Evolutionary conservation across 2,113 vertebrate species (phyloP), one percentile per base, ranked within the genome.

Genomic region (Centropus unirufus): DNA sequence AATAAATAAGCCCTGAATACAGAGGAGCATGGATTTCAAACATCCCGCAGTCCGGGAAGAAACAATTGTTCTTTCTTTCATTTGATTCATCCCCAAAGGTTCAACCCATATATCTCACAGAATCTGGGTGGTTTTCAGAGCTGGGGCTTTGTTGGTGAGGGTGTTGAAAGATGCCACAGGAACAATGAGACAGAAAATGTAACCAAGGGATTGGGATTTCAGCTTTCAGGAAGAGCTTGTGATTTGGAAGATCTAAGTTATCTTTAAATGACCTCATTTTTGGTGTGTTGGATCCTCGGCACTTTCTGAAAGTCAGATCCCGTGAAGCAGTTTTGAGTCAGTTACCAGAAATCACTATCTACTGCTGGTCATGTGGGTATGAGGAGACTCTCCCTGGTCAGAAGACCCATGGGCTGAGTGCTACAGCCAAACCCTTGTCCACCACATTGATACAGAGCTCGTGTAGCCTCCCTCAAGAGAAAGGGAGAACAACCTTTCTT

Each of bases 1-100:
- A 90, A 93, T 83, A 95, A 93, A 95, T 94, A 83, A 36, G 34
- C 64, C 34, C 26, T 94, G 93, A 94, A 68, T 95, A 77, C 80
- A 90, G 79, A 78, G 49, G 61, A 69, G 29, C 49, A 68, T 0
- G 17, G 66, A 89, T 75, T 92, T 77, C 58, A 87, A 95, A 92
- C 86, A 87, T 83, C 80, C 73, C 0, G 1, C 82, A 94, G 86
- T 90, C 68, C 29, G 78, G 62, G 83, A 83, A 76, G 86, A 87
- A 88, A 46, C 79, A 90, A 95, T 90, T 88, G 63, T 74, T 83
- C 59, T 83, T 94, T 88, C 86, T 97, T 89, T 87, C 34, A 12
- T 92, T 83, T 90, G 83, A 82, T 82, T 97, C 83, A 95, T 83
- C 61, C 30, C 36, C n/a, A 61, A 42, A 92, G 80, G 58, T 81